Conservation (phyloP, 2,888 invertebrate species). For the Sphaerolaimus hirsutus region DNA sequence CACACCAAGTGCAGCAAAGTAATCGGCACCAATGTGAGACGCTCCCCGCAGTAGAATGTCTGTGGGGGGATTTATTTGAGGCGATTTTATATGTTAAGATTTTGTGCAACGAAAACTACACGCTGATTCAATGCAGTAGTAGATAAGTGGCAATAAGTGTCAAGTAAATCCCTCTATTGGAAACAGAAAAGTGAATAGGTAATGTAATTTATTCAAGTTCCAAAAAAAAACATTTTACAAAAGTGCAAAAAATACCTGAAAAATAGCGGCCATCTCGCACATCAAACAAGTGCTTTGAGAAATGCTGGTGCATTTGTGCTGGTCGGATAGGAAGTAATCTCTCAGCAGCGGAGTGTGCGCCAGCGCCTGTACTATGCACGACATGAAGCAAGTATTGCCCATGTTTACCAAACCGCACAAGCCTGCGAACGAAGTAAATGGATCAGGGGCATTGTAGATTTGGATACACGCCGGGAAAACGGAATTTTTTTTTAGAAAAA, state of each 20-base stretch:
- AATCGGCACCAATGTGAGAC: too few relatives aligned
- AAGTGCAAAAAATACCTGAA: constrained; percentile 40
- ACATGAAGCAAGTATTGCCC: constrained; percentile 95
- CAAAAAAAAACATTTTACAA: neutral
- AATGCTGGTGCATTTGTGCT: constrained; percentile 57
- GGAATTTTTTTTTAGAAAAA: neutral
- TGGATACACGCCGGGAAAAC: neutral
- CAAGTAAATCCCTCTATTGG: too few relatives aligned
- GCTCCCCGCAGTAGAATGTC: too few relatives aligned
- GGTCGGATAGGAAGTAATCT: constrained; percentile 79
- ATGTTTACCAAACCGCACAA: constrained; percentile 76
- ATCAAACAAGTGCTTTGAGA: constrained; percentile 40
- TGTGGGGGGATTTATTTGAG: too few relatives aligned
- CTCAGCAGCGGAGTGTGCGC: constrained; percentile 78
- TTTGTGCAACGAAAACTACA: neutral
- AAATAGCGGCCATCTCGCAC: constrained; percentile 77
- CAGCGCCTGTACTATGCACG: constrained; percentile 64
- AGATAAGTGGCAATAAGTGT: too few relatives aligned
- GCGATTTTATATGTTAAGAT: neutral
- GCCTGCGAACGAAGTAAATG: constrained; percentile 31
- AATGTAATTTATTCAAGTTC: too few relatives aligned
- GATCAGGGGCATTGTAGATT: constrained; percentile 2
- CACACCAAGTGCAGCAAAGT: constrained; percentile 72
- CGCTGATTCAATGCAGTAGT: too few relatives aligned
- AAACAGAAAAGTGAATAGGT: too few relatives aligned